phyloP scores from a whole-genome alignment of 2,113 vertebrate species.

The Acrocephalus kingi region DNA sequence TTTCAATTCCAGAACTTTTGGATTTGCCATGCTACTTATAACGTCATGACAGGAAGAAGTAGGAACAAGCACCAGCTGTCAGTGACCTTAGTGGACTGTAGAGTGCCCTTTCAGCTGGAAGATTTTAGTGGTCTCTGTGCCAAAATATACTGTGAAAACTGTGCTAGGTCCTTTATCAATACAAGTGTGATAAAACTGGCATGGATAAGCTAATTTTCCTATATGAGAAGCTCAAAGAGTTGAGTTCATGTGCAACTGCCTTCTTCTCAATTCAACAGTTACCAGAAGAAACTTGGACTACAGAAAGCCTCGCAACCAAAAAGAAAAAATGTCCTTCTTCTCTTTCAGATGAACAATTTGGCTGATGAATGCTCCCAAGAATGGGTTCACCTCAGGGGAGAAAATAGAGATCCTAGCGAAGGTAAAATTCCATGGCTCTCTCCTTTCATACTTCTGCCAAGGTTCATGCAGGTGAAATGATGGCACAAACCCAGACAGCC shows the following conservation, averaged over 20 bases:
- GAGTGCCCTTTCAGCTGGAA: background rate
- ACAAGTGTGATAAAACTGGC: background rate
- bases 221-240: background rate
- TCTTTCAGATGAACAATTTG: background rate
- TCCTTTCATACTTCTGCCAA: background rate
- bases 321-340: background rate
- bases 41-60: background rate
- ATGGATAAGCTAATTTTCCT: background rate
- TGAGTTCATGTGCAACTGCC: background rate
- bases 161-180: background rate
- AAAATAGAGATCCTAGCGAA: background rate
- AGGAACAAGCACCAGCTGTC: background rate
- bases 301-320: rapidly evolving
- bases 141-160: background rate
- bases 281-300: background rate
- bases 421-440: background rate
- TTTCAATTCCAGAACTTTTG: background rate
- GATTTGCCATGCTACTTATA: background rate
- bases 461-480: background rate
- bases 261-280: background rate
- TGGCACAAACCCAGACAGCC: background rate
- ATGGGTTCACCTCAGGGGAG: background rate
- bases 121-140: background rate
- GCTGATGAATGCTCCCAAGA: background rate
- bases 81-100: background rate